Evolutionary conservation across 2,888 invertebrate genomes (phyloP), one percentile per base, ranked within the genome.

Genomic region (Scaptomyza caliginosa): DNA sequence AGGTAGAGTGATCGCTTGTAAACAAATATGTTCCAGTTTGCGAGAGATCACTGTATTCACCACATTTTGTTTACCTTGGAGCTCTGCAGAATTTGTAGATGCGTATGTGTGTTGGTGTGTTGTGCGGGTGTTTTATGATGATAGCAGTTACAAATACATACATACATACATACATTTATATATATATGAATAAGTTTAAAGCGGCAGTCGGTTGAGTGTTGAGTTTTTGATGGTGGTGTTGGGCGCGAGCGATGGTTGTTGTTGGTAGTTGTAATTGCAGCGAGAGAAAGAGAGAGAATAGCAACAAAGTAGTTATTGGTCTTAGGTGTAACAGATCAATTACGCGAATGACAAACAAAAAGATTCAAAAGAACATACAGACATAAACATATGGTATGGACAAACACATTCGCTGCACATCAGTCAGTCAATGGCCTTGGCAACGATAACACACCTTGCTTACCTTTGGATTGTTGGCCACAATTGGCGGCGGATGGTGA

Each of bases 401-500:
- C 34, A 17, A 16, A 38, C 19, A 64, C 36, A 54, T 54, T 4
- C 63, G 48, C 36, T 58, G 48, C 52, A 39, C 26, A 40, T 45
- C 54, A 13, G 43, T 65, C 30, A 46, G 8, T 28, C 52, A 39
- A 69, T 36, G 65, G 54, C 65, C 70, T 58, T 54, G 56, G 49
- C 63, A 56, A 59, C 55, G 67, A 66, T 63, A 54, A 78, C 72
- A 85, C 77, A 77, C 68, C 73, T 78, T 73, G 71, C 83, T 92
- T 62, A 93, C 92, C 90, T 94, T 91, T 93, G 93, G 93, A 87
- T 93, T 93, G 80, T 92, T 93, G 65, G 93, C 92, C 68, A 94
- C 89, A 26, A 93, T 93, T 32, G 93, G 93, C 66, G 93, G 93
- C 16, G 94, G 94, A 68, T 94, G 94, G 13, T 93, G 65, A 2